Evolutionary conservation across 1,140 invertebrate species (phyloP).

Genomic region (Zaprionus capensis): DNA sequence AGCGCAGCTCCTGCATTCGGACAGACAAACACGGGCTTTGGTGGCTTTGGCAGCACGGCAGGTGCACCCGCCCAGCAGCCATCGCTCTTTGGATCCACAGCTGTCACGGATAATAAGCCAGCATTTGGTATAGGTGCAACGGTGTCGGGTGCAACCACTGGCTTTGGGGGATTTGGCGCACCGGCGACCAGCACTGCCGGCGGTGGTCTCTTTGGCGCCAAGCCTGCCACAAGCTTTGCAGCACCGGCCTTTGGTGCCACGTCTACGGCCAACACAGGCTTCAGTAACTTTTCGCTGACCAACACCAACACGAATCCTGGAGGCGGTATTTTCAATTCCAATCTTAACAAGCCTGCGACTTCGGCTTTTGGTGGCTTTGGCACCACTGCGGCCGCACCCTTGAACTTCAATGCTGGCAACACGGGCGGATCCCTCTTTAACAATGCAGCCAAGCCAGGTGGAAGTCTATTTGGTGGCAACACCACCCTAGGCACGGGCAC

Average conservation of each 20-base stretch:
- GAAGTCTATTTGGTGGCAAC: constrained; percentile 84
- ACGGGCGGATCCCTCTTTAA: constrained; percentile 83
- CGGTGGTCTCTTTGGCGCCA: constrained; percentile 72
- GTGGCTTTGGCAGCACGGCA: constrained; percentile 76
- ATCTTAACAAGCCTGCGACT: constrained; percentile 85
- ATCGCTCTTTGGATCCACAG: constrained; percentile 83
- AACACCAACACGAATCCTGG: constrained; percentile 78
- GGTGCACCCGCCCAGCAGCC: constrained; percentile 73
- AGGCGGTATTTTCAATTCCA: constrained; percentile 85
- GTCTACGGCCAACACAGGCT: constrained; percentile 70
- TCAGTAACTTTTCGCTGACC: constrained; percentile 67
- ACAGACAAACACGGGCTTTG: constrained; percentile 83
- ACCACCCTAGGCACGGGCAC: constrained; percentile 49
- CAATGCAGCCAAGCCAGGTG: constrained; percentile 63
- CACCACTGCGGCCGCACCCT: constrained; percentile 63
- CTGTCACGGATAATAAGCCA: constrained; percentile 86
- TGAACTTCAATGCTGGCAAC: constrained; percentile 85
- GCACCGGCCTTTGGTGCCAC: constrained; percentile 74
- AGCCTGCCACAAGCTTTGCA: constrained; percentile 84
- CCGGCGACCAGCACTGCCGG: constrained; percentile 75
- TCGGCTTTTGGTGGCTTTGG: constrained; percentile 84
- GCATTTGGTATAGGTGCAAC: constrained; percentile 85
- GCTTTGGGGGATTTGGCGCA: constrained; percentile 84
- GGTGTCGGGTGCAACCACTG: constrained; percentile 76
- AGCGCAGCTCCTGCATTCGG: constrained; percentile 83